phyloP scores from a whole-genome alignment of 1,140 invertebrate genomes.

The Drosophila nebulosa region DNA sequence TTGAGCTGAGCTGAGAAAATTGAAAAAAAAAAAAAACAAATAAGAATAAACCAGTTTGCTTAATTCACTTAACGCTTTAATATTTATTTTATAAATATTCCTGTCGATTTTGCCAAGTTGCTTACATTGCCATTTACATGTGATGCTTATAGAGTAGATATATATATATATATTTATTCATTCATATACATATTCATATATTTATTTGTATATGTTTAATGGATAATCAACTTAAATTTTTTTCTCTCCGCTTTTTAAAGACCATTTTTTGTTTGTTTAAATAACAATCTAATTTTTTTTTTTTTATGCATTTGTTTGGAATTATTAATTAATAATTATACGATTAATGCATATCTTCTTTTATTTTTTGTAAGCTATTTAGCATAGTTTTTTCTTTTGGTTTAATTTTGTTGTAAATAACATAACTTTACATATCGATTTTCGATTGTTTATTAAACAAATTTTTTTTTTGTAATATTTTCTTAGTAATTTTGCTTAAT shows the following conservation, averaged over 20 bases:
- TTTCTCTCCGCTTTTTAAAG: background rate
- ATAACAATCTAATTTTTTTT: slow-evolving; percentile 38
- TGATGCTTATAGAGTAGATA: slow-evolving; percentile 38
- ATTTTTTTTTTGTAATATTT: slow-evolving; percentile 8
- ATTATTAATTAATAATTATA: slow-evolving; percentile 29
- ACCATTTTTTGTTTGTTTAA: background rate
- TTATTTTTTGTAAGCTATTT: slow-evolving; percentile 34
- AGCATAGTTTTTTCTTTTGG: slow-evolving; percentile 2
- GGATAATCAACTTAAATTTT: slow-evolving; percentile 24
- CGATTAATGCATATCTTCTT: slow-evolving; percentile 32
- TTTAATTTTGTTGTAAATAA: slow-evolving; percentile 22
- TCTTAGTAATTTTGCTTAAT: slow-evolving; percentile 14
- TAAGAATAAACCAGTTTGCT: background rate
- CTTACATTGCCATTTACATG: slow-evolving; percentile 59
- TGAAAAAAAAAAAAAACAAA: background rate
- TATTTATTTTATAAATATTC: slow-evolving; percentile 73
- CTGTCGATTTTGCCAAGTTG: slow-evolving; percentile 54
- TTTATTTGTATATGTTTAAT: slow-evolving; percentile 12
- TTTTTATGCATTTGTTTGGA: slow-evolving; percentile 23
- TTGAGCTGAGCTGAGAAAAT: no score
- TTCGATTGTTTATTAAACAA: background rate
- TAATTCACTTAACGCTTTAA: slow-evolving; percentile 45
- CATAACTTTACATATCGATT: background rate
- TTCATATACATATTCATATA: slow-evolving; percentile 14
- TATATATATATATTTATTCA: slow-evolving; percentile 22